Conservation (phyloP, 2,113 vertebrate genomes). For the Antigone vipio region DNA sequence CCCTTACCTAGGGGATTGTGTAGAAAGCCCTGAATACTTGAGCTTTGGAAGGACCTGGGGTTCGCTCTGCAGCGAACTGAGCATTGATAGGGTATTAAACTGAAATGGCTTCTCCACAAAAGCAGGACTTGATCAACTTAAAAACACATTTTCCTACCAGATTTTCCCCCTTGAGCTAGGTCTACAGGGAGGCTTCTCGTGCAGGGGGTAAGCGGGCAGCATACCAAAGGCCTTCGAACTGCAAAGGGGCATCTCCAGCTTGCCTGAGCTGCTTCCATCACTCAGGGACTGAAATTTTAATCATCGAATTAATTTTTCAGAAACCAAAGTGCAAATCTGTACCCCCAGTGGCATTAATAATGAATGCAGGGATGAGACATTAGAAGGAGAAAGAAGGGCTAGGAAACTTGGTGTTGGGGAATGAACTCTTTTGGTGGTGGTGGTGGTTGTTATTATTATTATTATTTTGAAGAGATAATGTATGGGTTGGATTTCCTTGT, state of each 20-base stretch:
- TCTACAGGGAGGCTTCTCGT: background rate
- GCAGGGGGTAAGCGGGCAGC: background rate
- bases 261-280: slow-evolving; percentile 42
- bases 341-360: slow-evolving; percentile 59
- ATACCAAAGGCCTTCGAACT: slow-evolving; percentile 7
- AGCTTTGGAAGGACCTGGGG: background rate
- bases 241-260: slow-evolving; percentile 38
- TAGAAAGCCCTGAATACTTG: background rate
- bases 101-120: background rate
- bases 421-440: background rate
- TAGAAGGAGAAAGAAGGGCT: slow-evolving; percentile 9
- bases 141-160: background rate
- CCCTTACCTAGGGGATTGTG: background rate
- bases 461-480: background rate
- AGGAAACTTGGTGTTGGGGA: slow-evolving; percentile 21
- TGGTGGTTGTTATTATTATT: background rate
- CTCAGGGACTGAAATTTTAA: slow-evolving; percentile 73
- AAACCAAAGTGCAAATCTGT: slow-evolving; percentile 63
- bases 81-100: background rate
- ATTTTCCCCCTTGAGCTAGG: background rate
- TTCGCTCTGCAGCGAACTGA: background rate
- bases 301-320: slow-evolving; percentile 73
- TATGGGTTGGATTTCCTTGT: background rate
- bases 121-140: background rate
- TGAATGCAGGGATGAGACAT: slow-evolving; percentile 53